Evolutionary conservation across 2,797 vertebrate species (phyloP), one percentile per base, ranked within the genome.

Genomic region (Furcifer pardalis): DNA sequence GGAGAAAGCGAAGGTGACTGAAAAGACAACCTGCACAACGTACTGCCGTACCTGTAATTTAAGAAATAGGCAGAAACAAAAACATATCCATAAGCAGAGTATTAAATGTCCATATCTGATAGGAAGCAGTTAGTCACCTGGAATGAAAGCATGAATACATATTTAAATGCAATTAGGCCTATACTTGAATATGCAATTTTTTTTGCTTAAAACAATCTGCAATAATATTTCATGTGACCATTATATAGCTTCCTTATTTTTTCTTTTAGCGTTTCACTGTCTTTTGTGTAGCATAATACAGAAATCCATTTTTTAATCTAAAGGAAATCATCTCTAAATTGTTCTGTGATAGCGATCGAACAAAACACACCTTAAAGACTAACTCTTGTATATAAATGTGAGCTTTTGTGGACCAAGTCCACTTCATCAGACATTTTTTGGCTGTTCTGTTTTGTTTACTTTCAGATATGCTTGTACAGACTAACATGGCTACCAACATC

Each of bases 21-120:
- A 99, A 94, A 99, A 99, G 89, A 99, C 98, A 71, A 99, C 98
- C 92, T 99, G 98, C 68, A 99, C 98, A 21, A 99, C 96, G 81
- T 99, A 99, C 87, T 99, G 98, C n/a, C 98, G 97, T 30, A 99
- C 97, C 99, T 99, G 94, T 79, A 84, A 80, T 0, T 44, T 21
- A 91, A 84, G 76, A 0, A 62, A 86, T n/a, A n/a, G 37, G 37
- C 13, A 92, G n/a, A 92, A 65, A 86, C 23, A 46, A 32, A n/a
- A 79, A 32, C 80, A 21, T 37, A 78, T 84, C 59, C 66, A 66
- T 27, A 56, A 42, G 46, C 2, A 69, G 23, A 8, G n/a, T 62
- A 40, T 63, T 52, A 32, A 37, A 56, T 13, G 37, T 40, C 49
- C 0, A 23, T 37, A 77, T 25, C 9, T 25, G 37, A 3, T 1